phyloP scores from a whole-genome alignment of 2,113 vertebrate genomes.

The Micronycteris hirsuta region DNA sequence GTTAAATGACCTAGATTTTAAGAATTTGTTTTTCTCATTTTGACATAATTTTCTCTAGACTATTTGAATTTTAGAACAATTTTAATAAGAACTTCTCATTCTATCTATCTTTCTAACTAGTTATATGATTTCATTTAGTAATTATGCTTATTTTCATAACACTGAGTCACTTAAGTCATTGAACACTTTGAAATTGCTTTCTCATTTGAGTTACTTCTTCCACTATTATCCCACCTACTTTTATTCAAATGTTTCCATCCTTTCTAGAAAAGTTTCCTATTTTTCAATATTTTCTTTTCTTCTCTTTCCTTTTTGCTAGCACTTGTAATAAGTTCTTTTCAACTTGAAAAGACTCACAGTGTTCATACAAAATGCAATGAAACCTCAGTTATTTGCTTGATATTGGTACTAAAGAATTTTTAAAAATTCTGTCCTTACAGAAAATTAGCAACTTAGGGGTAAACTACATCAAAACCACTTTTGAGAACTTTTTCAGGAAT shows the following conservation, averaged over 20 bases:
- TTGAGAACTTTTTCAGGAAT: conserved; percentile 18
- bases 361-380: conserved; percentile 41
- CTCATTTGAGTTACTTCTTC: conserved; percentile 40
- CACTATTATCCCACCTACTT: conserved; percentile 36
- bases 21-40: conserved; percentile 17
- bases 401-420: neutral
- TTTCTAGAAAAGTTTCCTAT: conserved; percentile 5
- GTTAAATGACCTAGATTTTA: neutral
- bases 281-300: neutral
- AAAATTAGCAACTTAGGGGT: neutral
- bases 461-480: neutral
- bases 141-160: conserved; percentile 45
- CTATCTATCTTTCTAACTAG: neutral
- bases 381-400: conserved; percentile 43
- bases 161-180: neutral
- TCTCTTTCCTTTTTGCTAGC: neutral
- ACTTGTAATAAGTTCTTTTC: conserved; percentile 42
- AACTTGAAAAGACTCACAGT: conserved; percentile 23
- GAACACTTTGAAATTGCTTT: conserved; percentile 28
- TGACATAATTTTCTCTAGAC: neutral
- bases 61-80: neutral
- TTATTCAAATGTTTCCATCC: conserved; percentile 4
- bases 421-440: neutral
- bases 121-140: conserved; percentile 36
- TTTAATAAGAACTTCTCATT: neutral